Conservation (phyloP, 2,888 invertebrate genomes). For the Tuberolachnus salignus region DNA sequence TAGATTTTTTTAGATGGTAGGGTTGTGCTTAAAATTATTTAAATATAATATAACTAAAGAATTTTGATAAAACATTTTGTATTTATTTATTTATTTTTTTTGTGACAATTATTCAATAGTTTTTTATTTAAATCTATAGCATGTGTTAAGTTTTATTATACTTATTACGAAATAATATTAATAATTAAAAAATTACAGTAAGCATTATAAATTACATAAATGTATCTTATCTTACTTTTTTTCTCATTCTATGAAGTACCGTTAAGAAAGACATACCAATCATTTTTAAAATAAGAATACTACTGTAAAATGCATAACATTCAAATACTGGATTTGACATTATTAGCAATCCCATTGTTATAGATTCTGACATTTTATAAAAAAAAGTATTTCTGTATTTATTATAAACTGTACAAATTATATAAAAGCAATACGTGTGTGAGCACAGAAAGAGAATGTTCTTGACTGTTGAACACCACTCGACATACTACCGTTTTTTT, state of each 20-base stretch:
- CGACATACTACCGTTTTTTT: conserved; percentile 5
- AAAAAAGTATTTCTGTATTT: not conserved
- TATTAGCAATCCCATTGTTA: conserved; percentile 58
- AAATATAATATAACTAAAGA: too few relatives aligned
- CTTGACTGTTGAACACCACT: conserved; percentile 3
- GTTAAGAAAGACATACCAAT: conserved; percentile 59
- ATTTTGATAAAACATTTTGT: too few relatives aligned
- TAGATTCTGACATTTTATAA: conserved; percentile 13
- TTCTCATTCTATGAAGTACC: conserved; percentile 58
- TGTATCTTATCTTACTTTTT: conserved; percentile 58
- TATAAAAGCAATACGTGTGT: not conserved
- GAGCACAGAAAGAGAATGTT: not conserved
- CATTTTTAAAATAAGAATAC: conserved; percentile 59
- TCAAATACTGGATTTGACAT: conserved; percentile 59
- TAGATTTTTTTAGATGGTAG: too few relatives aligned
- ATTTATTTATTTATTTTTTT: too few relatives aligned
- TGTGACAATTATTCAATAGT: too few relatives aligned
- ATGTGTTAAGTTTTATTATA: too few relatives aligned
- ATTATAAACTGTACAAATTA: not conserved
- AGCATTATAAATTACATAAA: too few relatives aligned
- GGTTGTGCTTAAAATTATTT: too few relatives aligned
- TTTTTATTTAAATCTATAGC: too few relatives aligned
- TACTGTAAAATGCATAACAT: conserved; percentile 60
- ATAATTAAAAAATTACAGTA: too few relatives aligned
- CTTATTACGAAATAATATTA: too few relatives aligned